Percentiles rank a stretch among this genome's conserved stretches.
phyloP scores from a whole-genome alignment of 2,888 invertebrate genomes.

The Lepeophtheirus nordmannii region DNA sequence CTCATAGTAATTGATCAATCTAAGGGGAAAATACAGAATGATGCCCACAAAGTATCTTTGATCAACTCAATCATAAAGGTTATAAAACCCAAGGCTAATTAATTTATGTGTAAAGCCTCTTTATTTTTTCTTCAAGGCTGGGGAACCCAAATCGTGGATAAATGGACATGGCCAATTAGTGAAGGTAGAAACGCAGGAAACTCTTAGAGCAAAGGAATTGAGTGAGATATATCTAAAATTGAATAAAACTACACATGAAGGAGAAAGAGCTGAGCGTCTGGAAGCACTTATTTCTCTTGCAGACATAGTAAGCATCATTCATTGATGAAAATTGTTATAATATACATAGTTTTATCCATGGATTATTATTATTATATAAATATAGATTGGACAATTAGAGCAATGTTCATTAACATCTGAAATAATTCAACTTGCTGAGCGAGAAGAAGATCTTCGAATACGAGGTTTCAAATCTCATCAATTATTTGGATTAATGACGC shows the following conservation, averaged over 20 bases:
- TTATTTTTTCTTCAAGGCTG: conserved; percentile 4
- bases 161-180: background rate
- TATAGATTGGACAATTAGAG: background rate
- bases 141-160: conserved; percentile 1
- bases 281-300: background rate
- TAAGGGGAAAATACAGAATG: background rate
- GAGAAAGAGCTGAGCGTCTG: background rate
- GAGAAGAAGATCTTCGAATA: background rate
- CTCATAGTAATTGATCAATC: background rate
- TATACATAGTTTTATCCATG: too few species aligned
- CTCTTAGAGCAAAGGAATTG: conserved; percentile 2
- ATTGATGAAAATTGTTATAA: too few species aligned
- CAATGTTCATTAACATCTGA: background rate
- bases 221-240: background rate
- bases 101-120: background rate
- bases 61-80: background rate
- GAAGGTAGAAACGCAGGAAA: conserved; percentile 2
- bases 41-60: background rate
- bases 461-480: background rate
- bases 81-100: background rate
- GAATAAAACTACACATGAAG: background rate
- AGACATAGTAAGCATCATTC: background rate
- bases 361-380: too few species aligned
- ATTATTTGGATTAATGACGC: background rate
- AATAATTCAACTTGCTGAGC: background rate